Percentiles rank a stretch among this genome's conserved stretches.
Conservation (phyloP, 2,888 invertebrate genomes). For the Lithodes maja region DNA sequence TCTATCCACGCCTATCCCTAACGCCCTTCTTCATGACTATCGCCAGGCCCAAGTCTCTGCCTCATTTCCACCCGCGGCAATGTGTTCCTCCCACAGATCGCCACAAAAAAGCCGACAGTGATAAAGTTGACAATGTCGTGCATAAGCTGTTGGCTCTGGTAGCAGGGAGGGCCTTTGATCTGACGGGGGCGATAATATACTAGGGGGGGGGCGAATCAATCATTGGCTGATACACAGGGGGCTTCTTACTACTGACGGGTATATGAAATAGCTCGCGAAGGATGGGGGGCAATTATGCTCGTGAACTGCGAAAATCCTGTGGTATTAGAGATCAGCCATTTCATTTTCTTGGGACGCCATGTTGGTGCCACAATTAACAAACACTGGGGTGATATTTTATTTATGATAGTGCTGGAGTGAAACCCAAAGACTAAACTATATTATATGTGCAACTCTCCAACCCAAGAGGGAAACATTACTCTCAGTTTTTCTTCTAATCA, state of each 20-base stretch:
- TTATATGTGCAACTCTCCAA: too few relatives aligned
- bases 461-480: too few relatives aligned
- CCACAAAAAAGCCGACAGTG: not conserved
- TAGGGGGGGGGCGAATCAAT: not conserved
- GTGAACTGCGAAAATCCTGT: too few relatives aligned
- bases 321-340: too few relatives aligned
- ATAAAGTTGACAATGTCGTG: not conserved
- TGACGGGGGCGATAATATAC: not conserved
- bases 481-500: too few relatives aligned
- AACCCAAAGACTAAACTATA: too few relatives aligned
- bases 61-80: not conserved
- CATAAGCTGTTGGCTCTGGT: not conserved
- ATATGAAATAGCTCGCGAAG: not conserved
- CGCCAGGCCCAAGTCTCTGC: not conserved
- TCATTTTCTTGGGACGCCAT: too few relatives aligned
- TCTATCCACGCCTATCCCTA: not conserved
- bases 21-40: not conserved
- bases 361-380: too few relatives aligned
- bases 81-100: not conserved
- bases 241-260: slow-evolving; percentile 1
- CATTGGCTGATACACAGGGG: slow-evolving; percentile 14
- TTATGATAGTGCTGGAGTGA: too few relatives aligned
- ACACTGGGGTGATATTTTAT: too few relatives aligned
- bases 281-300: not conserved
- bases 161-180: not conserved